Conservation (phyloP, 2,888 invertebrate species). For the Nomada goodeniana region DNA sequence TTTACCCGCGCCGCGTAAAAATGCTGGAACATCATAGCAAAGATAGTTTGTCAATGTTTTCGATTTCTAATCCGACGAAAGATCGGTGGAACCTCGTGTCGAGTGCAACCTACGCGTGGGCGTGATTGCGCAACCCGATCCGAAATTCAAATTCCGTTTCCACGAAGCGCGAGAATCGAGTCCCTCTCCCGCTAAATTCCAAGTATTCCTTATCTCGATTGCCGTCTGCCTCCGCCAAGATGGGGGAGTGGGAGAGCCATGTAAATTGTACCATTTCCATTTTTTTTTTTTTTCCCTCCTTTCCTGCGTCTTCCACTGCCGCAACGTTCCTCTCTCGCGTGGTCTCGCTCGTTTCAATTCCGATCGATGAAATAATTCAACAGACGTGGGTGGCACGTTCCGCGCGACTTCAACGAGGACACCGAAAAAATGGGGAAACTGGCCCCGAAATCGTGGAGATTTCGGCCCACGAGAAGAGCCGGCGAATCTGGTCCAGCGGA, state of each 20-base stretch:
- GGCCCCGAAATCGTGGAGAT: not conserved
- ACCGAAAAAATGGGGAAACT: conserved; percentile 33
- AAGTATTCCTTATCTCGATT: conserved; percentile 70
- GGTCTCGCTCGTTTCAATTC: conserved; percentile 48
- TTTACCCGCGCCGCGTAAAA: conserved; percentile 12
- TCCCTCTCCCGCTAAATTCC: conserved; percentile 60
- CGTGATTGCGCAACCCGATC: conserved; percentile 69
- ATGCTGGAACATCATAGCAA: conserved; percentile 20
- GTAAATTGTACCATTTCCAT: conserved; percentile 74
- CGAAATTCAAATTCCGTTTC: conserved; percentile 72
- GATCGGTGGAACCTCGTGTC: conserved; percentile 29
- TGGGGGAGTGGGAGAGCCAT: conserved; percentile 53
- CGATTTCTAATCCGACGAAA: conserved; percentile 55
- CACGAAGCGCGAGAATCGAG: conserved; percentile 54
- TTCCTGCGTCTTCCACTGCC: conserved; percentile 27
- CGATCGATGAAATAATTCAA: conserved; percentile 61
- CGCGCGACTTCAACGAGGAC: not conserved
- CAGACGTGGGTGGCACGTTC: conserved; percentile 51
- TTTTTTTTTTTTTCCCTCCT: conserved; percentile 57
- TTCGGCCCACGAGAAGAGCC: conserved; percentile 29
- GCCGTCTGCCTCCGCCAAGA: conserved; percentile 53
- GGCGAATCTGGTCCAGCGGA: conserved; percentile 34
- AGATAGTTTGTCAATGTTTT: conserved; percentile 28
- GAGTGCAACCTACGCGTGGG: conserved; percentile 67
- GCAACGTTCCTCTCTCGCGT: conserved; percentile 10